Conservation (phyloP, 2,113 vertebrate genomes). For the Regulus satrapa region DNA sequence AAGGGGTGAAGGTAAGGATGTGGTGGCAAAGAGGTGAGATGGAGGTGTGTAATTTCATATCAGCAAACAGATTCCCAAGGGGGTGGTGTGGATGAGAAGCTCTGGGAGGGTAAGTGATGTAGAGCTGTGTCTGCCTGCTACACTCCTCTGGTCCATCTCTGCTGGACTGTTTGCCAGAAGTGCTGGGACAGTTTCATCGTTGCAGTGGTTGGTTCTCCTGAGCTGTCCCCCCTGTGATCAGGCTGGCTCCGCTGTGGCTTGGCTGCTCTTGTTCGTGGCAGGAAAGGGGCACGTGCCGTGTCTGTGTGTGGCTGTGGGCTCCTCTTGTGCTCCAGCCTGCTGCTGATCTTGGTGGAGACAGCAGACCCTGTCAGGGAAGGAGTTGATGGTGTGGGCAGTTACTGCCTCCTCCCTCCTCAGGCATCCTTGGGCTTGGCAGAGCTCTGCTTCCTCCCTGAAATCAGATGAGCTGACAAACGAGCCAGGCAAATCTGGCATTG, state of each 20-base stretch:
- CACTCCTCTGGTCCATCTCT: not conserved
- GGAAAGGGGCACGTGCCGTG: not conserved
- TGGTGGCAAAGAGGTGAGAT: not conserved
- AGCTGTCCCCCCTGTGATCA: not conserved
- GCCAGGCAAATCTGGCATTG: not conserved
- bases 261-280: not conserved
- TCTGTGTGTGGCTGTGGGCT: not conserved
- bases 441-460: not conserved
- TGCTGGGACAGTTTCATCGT: not conserved
- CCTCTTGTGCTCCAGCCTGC: not conserved
- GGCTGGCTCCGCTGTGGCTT: not conserved
- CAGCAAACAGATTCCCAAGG: not conserved
- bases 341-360: not conserved
- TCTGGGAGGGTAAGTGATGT: rapidly evolving
- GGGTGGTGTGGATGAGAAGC: not conserved
- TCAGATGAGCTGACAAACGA: not conserved
- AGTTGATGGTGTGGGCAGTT: not conserved
- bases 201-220: not conserved
- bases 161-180: not conserved
- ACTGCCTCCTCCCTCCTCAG: not conserved
- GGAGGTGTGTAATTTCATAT: conserved; percentile 41
- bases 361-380: not conserved
- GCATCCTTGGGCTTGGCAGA: not conserved
- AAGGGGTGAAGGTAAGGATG: not conserved
- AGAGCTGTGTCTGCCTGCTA: not conserved